These are phyloP conservation scores for Thera britannica DNA, from an alignment of 2,888 invertebrate genomes.

Conservation along the genomic window DNA sequence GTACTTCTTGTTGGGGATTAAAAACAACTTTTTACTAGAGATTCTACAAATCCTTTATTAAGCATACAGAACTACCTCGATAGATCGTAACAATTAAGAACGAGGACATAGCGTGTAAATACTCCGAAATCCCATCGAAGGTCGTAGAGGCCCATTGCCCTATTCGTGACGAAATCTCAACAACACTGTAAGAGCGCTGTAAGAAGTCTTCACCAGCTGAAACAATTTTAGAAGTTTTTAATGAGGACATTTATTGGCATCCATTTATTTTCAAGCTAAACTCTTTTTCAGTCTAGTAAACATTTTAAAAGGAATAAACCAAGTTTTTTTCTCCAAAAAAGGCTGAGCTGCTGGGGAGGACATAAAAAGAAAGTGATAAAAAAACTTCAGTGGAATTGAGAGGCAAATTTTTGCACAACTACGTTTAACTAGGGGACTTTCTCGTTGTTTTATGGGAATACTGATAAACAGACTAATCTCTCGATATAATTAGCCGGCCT, in stretches of 20 bases:
- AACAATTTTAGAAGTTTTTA: constrained; percentile 44
- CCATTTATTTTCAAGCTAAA: not conserved
- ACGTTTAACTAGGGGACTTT: not conserved
- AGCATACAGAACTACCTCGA: no score
- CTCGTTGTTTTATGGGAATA: not conserved
- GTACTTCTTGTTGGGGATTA: no score
- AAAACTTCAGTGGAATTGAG: not conserved
- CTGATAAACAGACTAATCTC: not conserved
- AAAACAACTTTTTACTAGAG: no score
- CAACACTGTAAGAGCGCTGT: constrained; percentile 72
- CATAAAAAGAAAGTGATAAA: not conserved
- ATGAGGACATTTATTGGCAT: not conserved
- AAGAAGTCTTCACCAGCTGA: constrained; percentile 76
- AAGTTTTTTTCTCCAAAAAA: not conserved
- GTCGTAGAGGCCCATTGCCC: not conserved
- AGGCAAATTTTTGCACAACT: not conserved
- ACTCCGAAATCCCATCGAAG: not conserved
- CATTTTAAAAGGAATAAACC: not conserved
- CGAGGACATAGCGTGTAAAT: not conserved
- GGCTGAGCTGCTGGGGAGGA: not conserved
- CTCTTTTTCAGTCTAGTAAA: not conserved
- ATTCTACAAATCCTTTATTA: no score
- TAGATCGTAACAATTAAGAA: not conserved
- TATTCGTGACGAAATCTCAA: constrained; percentile 53
- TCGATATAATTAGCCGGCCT: no score